Percentiles rank a stretch among this genome's conserved stretches.
phyloP scores from a whole-genome alignment of 37 sponge, comb jelly and placozoan species.

The Chondrilla cf. caribensis region DNA sequence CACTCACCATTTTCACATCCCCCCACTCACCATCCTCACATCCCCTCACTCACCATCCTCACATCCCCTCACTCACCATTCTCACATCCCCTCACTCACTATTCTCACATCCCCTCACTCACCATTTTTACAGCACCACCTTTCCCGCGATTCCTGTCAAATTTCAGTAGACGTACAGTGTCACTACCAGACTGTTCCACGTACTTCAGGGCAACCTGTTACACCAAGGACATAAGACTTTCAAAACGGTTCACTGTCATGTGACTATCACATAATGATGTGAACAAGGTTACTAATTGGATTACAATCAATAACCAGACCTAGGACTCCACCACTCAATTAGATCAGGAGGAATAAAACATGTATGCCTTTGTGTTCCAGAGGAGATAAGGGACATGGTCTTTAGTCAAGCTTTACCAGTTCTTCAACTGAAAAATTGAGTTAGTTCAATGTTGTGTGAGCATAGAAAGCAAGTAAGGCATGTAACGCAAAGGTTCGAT shows the following conservation, averaged over 20 bases:
- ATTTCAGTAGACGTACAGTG: conserved; percentile 82
- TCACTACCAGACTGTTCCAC: conserved; percentile 69
- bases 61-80: conserved; percentile 88
- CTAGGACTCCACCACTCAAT: too few species aligned
- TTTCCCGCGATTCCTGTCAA: conserved; percentile 90
- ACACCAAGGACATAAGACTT: background rate
- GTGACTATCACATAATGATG: too few species aligned
- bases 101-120: conserved; percentile 83
- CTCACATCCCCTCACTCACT: conserved; percentile 88
- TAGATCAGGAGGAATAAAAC: too few species aligned
- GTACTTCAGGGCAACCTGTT: conserved; percentile 80
- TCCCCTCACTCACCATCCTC: conserved; percentile 88
- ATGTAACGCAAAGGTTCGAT: too few species aligned
- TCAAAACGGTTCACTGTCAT: background rate
- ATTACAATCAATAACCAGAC: too few species aligned
- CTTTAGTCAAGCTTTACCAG: too few species aligned
- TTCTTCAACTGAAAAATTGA: too few species aligned
- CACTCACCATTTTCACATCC: conserved; percentile 89
- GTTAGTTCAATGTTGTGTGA: too few species aligned
- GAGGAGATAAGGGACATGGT: too few species aligned
- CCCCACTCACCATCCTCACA: conserved; percentile 89
- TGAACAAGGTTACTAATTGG: too few species aligned
- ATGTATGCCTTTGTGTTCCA: too few species aligned
- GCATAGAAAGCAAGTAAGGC: too few species aligned
- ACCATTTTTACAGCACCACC: conserved; percentile 97